phyloP scores from a whole-genome alignment of 2,113 vertebrate genomes.

The Oryzias melastigma region DNA sequence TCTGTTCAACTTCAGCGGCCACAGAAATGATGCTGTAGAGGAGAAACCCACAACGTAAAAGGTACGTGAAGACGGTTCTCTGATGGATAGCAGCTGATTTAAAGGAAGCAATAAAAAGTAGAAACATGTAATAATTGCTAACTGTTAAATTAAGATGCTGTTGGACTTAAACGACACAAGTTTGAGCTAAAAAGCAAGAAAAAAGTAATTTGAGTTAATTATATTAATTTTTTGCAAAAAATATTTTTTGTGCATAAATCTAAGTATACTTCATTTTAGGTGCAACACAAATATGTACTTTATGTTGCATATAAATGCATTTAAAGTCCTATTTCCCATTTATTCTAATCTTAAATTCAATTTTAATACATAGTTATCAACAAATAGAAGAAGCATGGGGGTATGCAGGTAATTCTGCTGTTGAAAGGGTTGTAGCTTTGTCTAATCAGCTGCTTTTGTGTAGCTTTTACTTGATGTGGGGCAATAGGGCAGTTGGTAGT shows the following conservation, averaged over 20 bases:
- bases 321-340: too few relatives aligned
- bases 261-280: too few relatives aligned
- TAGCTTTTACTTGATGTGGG: neutral
- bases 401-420: too few relatives aligned
- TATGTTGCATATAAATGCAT: neutral
- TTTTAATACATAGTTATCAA: too few relatives aligned
- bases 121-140: neutral
- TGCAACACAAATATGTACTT: neutral
- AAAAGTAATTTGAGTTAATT: too few relatives aligned
- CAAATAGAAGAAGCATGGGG: too few relatives aligned
- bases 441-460: too few relatives aligned
- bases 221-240: too few relatives aligned
- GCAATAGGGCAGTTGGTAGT: constrained; percentile 1
- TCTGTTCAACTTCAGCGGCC: constrained; percentile 3
- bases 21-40: constrained; percentile 40
- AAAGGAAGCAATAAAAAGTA: neutral
- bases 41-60: constrained; percentile 7
- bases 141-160: too few relatives aligned
- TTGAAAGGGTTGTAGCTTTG: too few relatives aligned
- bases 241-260: too few relatives aligned
- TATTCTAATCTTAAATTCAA: too few relatives aligned
- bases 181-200: neutral
- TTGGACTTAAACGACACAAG: neutral
- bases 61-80: constrained; percentile 18
- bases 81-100: neutral